Conservation (phyloP, 2,797 vertebrate species). For the Myotis findleyi region DNA sequence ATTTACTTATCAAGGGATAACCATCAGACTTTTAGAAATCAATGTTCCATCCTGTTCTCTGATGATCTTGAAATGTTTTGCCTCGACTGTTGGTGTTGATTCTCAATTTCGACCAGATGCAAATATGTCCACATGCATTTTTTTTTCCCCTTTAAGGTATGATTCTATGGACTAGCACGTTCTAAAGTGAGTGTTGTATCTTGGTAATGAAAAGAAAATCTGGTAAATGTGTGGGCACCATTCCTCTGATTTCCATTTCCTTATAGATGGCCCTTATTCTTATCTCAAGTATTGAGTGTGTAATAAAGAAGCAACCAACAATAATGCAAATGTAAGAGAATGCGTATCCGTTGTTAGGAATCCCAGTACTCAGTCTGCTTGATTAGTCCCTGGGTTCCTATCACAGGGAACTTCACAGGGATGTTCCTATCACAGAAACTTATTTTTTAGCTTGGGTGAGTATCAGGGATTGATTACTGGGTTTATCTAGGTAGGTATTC, state of each 20-base stretch:
- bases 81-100: neutral
- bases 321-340: neutral
- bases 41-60: neutral
- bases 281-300: constrained; percentile 50
- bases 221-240: neutral
- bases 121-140: neutral
- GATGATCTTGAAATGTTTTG: neutral
- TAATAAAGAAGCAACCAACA: neutral
- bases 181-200: neutral
- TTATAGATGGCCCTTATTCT: constrained; percentile 40
- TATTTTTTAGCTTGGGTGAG: neutral
- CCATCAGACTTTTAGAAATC: neutral
- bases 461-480: neutral
- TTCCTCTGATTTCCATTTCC: constrained; percentile 40
- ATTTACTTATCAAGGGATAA: neutral
- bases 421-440: neutral
- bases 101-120: neutral
- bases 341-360: neutral
- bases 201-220: neutral
- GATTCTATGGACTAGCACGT: neutral
- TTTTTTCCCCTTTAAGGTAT: neutral
- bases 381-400: neutral
- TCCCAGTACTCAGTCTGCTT: neutral
- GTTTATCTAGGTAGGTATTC: neutral
- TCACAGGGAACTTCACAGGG: neutral